phyloP scores from a whole-genome alignment of 2,797 vertebrate species.

The Micropoecilia bifurca region DNA sequence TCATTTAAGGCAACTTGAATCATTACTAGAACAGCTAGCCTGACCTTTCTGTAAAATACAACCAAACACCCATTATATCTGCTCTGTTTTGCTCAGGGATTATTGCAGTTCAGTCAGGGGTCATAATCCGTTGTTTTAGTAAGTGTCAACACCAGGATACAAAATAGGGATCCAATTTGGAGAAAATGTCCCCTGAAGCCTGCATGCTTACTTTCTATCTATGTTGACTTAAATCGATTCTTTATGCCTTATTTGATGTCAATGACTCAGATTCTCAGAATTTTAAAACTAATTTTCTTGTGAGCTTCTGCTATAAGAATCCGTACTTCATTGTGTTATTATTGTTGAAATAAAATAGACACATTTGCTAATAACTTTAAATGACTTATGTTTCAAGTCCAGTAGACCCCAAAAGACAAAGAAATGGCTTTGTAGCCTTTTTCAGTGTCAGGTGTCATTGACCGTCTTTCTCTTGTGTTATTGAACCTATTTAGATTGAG shows the following conservation, averaged over 20 bases:
- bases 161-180: not conserved
- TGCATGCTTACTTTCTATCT: not conserved
- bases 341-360: not conserved
- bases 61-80: not conserved
- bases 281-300: not conserved
- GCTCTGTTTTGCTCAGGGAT: not conserved
- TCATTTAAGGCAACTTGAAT: not conserved
- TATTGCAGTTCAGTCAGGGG: not conserved
- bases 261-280: not conserved
- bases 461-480: not conserved
- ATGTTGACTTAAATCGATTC: not conserved
- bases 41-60: not conserved
- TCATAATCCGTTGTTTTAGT: not conserved
- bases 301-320: not conserved
- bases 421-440: not conserved
- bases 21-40: not conserved
- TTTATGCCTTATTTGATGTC: not conserved
- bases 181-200: not conserved
- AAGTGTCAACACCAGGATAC: not conserved
- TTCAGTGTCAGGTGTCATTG: not conserved
- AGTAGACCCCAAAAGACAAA: not conserved
- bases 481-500: not conserved
- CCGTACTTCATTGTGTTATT: not conserved
- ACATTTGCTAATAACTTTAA: not conserved
- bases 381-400: not conserved